Percentiles rank a stretch among this genome's conserved stretches.
Conservation (phyloP, 2,888 invertebrate species). For the Drosophila antonietae region DNA sequence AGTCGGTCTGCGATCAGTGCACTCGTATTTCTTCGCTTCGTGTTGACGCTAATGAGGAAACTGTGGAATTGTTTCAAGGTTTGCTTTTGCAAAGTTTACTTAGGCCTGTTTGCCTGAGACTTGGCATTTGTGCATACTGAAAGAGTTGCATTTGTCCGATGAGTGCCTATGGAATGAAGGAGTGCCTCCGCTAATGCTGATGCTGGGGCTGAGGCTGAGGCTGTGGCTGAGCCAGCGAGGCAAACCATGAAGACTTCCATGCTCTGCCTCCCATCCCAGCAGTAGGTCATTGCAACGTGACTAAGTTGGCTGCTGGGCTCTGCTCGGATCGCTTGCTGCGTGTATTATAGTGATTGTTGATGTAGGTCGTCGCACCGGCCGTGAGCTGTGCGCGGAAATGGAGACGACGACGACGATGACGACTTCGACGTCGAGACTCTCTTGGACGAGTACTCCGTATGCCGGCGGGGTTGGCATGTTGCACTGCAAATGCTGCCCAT, state of each 20-base stretch:
- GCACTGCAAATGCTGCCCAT: slow-evolving; percentile 55
- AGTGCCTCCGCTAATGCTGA: slow-evolving; percentile 35
- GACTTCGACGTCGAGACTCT: slow-evolving; percentile 15
- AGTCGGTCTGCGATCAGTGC: slow-evolving; percentile 5
- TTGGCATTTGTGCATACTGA: slow-evolving; percentile 69
- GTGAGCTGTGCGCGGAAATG: slow-evolving; percentile 41
- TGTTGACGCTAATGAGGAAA: slow-evolving; percentile 71
- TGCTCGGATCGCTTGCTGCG: slow-evolving; percentile 48
- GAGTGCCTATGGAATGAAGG: slow-evolving; percentile 50
- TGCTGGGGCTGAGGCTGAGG: background rate
- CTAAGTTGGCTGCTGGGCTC: slow-evolving; percentile 52
- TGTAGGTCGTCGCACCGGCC: slow-evolving; percentile 68
- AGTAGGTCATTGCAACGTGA: slow-evolving; percentile 70
- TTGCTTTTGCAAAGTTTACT: slow-evolving; percentile 68
- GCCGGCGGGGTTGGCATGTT: slow-evolving; percentile 14
- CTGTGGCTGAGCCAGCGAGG: too few relatives aligned
- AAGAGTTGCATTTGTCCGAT: slow-evolving; percentile 69
- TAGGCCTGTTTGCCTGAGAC: slow-evolving; percentile 68
- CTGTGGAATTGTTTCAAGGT: slow-evolving; percentile 78
- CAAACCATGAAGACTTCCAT: background rate
- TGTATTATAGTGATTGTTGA: slow-evolving; percentile 66
- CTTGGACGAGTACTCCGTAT: slow-evolving; percentile 27
- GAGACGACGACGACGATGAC: slow-evolving; percentile 16
- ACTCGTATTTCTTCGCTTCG: slow-evolving; percentile 35
- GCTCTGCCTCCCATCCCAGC: slow-evolving; percentile 25